Conservation (phyloP, 2,888 invertebrate genomes). For the Cerastis leucographa region DNA sequence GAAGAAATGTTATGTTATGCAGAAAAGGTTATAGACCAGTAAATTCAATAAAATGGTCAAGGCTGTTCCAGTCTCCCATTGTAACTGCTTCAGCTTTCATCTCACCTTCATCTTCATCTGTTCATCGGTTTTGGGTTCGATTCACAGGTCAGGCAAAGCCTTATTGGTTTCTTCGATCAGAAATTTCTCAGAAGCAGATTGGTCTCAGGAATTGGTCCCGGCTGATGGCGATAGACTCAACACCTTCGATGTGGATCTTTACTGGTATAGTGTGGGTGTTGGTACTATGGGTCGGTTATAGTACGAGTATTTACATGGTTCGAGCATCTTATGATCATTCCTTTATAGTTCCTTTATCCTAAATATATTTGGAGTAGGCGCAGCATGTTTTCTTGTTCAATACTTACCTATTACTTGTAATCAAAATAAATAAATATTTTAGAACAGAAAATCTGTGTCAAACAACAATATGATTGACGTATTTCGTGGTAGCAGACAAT, state of each 20-base stretch:
- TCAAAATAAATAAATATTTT: background rate
- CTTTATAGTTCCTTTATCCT: no score
- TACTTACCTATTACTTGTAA: no score
- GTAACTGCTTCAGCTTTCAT: background rate
- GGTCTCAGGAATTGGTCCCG: background rate
- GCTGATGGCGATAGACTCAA: background rate
- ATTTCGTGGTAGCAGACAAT: conserved; percentile 10
- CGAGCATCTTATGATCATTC: background rate
- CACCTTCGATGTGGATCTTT: background rate
- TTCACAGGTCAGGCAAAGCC: background rate
- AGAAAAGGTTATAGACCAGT: background rate
- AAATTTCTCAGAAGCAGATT: background rate
- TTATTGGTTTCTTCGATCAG: background rate
- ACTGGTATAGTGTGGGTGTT: background rate
- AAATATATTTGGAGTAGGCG: no score
- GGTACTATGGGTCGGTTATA: no score
- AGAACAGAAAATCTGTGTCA: background rate
- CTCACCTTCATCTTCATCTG: background rate
- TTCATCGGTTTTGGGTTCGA: background rate
- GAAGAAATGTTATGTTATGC: background rate
- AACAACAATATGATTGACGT: conserved; percentile 18
- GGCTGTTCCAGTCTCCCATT: background rate
- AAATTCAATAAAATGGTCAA: background rate
- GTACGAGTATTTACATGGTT: background rate
- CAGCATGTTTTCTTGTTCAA: no score